phyloP scores from a whole-genome alignment of 1,140 invertebrate genomes.

The Drosophila fuyamai region DNA sequence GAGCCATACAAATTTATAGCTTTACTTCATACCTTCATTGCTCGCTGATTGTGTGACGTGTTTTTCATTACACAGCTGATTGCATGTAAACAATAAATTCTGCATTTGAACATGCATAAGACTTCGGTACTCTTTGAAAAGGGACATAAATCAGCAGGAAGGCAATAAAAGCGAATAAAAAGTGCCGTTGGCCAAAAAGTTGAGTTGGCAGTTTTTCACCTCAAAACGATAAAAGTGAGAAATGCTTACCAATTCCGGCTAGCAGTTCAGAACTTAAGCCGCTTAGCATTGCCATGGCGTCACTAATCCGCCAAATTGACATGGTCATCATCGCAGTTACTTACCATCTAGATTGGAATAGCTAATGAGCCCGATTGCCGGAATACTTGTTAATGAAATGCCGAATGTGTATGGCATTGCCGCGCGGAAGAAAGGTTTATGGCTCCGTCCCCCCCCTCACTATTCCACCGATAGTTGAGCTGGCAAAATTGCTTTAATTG shows the following conservation, averaged over 20 bases:
- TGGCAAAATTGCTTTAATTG: slow-evolving; percentile 78
- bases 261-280: slow-evolving; percentile 48
- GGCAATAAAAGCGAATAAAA: slow-evolving; percentile 8
- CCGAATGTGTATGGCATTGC: slow-evolving; percentile 29
- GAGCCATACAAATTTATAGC: slow-evolving; percentile 64
- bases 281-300: slow-evolving; percentile 73
- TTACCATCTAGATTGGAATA: slow-evolving; percentile 67
- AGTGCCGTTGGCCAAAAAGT: slow-evolving; percentile 3
- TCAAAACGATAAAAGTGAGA: not conserved
- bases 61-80: slow-evolving; percentile 75
- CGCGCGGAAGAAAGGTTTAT: slow-evolving; percentile 45
- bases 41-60: slow-evolving; percentile 56
- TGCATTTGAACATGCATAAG: slow-evolving; percentile 61
- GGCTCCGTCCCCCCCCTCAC: not conserved
- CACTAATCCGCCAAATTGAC: slow-evolving; percentile 73
- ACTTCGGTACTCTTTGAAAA: slow-evolving; percentile 18
- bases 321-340: slow-evolving; percentile 55
- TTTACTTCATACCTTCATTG: slow-evolving; percentile 17
- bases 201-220: slow-evolving; percentile 8
- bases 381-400: slow-evolving; percentile 65
- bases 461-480: slow-evolving; percentile 45
- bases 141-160: slow-evolving; percentile 13
- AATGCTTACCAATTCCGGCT: too few relatives aligned
- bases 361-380: slow-evolving; percentile 63
- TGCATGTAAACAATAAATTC: slow-evolving; percentile 75